Evolutionary conservation across 2,797 vertebrate genomes (phyloP).

Genomic region (Carduelis carduelis): DNA sequence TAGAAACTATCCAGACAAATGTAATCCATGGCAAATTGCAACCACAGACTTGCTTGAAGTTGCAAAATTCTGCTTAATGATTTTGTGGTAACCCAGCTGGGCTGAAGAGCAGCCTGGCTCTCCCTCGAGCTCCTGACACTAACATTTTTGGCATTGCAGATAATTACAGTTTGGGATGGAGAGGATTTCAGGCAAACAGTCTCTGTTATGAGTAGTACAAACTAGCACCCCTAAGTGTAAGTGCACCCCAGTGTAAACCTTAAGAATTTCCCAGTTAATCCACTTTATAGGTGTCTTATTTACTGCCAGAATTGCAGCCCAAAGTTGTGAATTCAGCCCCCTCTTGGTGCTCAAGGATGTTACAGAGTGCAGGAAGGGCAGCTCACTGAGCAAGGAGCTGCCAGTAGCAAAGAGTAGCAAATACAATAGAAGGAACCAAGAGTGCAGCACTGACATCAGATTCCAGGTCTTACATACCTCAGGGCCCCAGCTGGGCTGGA

Average conservation of each 20-base stretch:
- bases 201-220: background rate
- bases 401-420: background rate
- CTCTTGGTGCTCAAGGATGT: background rate
- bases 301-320: background rate
- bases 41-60: background rate
- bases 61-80: conserved; percentile 10
- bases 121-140: background rate
- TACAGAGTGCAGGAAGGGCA: background rate
- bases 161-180: background rate
- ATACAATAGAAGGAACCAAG: background rate
- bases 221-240: background rate
- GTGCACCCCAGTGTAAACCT: background rate
- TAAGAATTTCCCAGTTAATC: background rate
- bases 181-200: background rate
- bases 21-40: background rate
- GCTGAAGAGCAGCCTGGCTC: background rate
- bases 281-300: background rate
- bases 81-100: background rate
- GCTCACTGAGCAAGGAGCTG: background rate
- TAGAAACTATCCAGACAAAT: background rate
- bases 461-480: background rate
- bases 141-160: background rate
- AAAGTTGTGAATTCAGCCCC: background rate
- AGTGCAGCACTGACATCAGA: background rate
- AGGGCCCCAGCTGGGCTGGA: background rate